Evolutionary conservation across 2,888 invertebrate species (phyloP).

Genomic region (Petrolisthes cinctipes): DNA sequence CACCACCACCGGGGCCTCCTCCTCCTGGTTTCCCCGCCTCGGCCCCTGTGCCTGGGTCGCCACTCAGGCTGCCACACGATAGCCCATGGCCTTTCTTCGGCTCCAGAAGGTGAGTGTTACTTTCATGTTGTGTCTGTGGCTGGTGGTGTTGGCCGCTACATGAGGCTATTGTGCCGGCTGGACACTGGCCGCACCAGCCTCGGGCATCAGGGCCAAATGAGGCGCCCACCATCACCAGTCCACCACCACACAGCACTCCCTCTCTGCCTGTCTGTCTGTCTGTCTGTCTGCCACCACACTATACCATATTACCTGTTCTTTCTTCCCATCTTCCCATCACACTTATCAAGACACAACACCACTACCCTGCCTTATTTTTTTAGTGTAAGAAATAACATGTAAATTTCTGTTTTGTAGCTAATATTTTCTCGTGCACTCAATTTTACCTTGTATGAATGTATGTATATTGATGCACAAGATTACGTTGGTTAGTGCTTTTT

Average conservation of each 20-base stretch:
- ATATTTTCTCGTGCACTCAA: no score
- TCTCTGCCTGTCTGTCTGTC: conserved; percentile 13
- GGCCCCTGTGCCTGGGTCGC: conserved; percentile 58
- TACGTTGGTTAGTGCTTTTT: no score
- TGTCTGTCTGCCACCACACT: background rate
- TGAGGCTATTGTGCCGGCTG: background rate
- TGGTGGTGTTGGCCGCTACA: background rate
- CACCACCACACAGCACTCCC: background rate
- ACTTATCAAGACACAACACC: no score
- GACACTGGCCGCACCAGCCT: conserved; percentile 17
- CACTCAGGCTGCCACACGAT: conserved; percentile 57
- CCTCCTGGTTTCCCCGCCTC: conserved; percentile 52
- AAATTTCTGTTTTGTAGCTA: no score
- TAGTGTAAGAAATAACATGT: no score
- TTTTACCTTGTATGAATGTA: no score
- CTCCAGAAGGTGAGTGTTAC: conserved; percentile 59
- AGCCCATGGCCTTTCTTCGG: conserved; percentile 63
- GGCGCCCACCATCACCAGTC: background rate
- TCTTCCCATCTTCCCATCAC: no score
- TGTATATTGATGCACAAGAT: no score
- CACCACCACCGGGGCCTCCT: conserved; percentile 63
- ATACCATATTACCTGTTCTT: background rate
- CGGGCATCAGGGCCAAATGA: background rate
- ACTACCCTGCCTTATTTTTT: no score
- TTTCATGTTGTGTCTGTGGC: background rate